Evolutionary conservation across 2,888 invertebrate species (phyloP).

Genomic region (Scaptomyza cyrtandrae): DNA sequence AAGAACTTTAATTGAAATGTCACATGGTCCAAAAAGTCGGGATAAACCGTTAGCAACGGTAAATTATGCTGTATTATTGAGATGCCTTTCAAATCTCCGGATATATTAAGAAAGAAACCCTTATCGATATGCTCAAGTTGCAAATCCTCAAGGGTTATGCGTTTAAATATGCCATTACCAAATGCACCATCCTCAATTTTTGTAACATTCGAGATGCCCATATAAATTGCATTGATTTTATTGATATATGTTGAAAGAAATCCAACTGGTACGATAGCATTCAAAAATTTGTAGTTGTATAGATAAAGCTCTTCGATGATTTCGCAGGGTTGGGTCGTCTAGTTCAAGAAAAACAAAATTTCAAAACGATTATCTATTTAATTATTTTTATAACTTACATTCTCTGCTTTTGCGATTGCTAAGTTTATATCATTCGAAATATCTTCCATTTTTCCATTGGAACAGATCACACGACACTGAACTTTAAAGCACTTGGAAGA

Average conservation of each 20-base stretch:
- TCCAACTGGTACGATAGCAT: constrained; percentile 54
- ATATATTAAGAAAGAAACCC: constrained; percentile 58
- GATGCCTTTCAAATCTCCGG: constrained; percentile 44
- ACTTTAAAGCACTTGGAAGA: constrained; percentile 43
- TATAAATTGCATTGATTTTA: constrained; percentile 50
- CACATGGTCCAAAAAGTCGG: constrained; percentile 66
- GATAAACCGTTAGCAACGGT: constrained; percentile 39
- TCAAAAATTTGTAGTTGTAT: constrained; percentile 65
- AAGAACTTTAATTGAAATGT: constrained; percentile 69
- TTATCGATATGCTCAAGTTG: constrained; percentile 48
- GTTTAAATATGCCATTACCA: constrained; percentile 54
- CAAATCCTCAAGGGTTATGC: constrained; percentile 67
- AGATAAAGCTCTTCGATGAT: constrained; percentile 68
- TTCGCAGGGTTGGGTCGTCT: constrained; percentile 38
- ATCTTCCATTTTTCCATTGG: constrained; percentile 53
- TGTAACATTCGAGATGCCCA: constrained; percentile 64
- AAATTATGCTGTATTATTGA: constrained; percentile 60
- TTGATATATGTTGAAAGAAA: constrained; percentile 65
- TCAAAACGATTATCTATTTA: not conserved
- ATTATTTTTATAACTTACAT: constrained; percentile 32
- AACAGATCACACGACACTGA: constrained; percentile 67
- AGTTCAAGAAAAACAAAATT: constrained; percentile 14
- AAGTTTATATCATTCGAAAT: constrained; percentile 58
- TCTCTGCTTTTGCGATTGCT: constrained; percentile 12
- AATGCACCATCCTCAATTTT: constrained; percentile 69